Base-by-base conservation (phyloP, 2,888 invertebrate species). In the Noctua janthina region DNA sequence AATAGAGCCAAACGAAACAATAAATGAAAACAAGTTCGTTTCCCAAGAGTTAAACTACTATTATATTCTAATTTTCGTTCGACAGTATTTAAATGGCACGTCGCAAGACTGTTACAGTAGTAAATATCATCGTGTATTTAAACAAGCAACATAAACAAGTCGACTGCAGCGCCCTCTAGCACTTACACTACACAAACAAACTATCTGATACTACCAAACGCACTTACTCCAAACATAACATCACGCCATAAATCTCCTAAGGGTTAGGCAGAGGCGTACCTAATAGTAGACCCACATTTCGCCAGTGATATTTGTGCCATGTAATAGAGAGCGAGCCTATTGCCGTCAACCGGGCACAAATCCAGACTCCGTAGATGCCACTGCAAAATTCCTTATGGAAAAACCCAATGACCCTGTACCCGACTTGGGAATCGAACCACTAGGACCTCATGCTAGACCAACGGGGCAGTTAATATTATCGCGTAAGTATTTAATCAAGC, bases 121-220 rank as follows among this genome's bases (percentile, higher is more conserved):
- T 20, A 59, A 78, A 74, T 59, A 59, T 49, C n/a, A 10, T 39
- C 10, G 3, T 75, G 46, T 23, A 43, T 39, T 66, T 35, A 62
- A 64, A 62, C n/a, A 59, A n/a, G 59, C 11, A n/a, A 59, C 59
- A n/a, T n/a, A 59, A 59, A 59, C 59, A 54, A 59, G 20, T 51
- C n/a, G 11, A 80, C 80, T 68, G 11, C 35, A 70, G 56, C 43
- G 20, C 51, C 17, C 13, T 70, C 69, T 35, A 59, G 35, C 17
- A 59, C 62, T 72, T 76, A 70, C 8, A 69, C 51, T 46, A 39
- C 56, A 70, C 23, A 64, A 69, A 69, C 62, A 68, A 68, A 54
- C 43, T 49, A 35, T 59, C n/a, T 59, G n/a, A 59, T n/a, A n/a
- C 13, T 59, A 59, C n/a, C n/a, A 13, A 59, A 4, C n/a, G 11